Evolutionary conservation across 2,797 vertebrate species (phyloP), one percentile per base, ranked within the genome.

Genomic region (Tauraco hartlaubi): DNA sequence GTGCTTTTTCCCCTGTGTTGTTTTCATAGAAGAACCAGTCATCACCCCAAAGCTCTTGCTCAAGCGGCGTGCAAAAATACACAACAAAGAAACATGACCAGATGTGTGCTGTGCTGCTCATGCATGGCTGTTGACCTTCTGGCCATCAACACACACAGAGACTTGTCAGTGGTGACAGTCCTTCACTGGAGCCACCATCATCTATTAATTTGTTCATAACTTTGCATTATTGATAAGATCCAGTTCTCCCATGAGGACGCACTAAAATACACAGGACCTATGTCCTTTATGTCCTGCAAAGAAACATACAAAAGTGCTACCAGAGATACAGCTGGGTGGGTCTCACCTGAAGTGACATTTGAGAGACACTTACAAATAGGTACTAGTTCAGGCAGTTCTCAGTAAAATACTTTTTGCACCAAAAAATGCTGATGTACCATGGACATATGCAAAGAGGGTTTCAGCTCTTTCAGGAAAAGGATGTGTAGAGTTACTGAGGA

Each of bases 401-500:
- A 63, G 25, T 31, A 56, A 28, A 54, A 59, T 15, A 44, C 1
- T 1, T 92, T 72, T 48, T 79, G 37, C 12, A 52, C 19, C 14
- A 31, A 46, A 87, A 84, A 43, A 23, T 13, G 14, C 8, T 63
- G n/a, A 43, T 92, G 67, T 81, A 26, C 44, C 10, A 11, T 17
- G 11, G 28, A 68, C 67, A 31, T 7, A 7, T 29, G 23, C 5
- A 72, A 64, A 35, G 2, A 54, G 12, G 0, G 0, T 55, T 68
- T 61, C 48, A 49, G 15, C 8, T 80, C 51, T 13, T 58, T 76
- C 15, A 43, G 48, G 62, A 29, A 66, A 66, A 78, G 2, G 18
- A n/a, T 6, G 6, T 0, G 0, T 5, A 3, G 3, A 18, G 13
- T 22, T 41, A 56, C 10, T 33, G 46, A 52, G 31, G 33, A 28